phyloP scores from a whole-genome alignment of 2,113 vertebrate species.

The Cephalopholis sonnerati region DNA sequence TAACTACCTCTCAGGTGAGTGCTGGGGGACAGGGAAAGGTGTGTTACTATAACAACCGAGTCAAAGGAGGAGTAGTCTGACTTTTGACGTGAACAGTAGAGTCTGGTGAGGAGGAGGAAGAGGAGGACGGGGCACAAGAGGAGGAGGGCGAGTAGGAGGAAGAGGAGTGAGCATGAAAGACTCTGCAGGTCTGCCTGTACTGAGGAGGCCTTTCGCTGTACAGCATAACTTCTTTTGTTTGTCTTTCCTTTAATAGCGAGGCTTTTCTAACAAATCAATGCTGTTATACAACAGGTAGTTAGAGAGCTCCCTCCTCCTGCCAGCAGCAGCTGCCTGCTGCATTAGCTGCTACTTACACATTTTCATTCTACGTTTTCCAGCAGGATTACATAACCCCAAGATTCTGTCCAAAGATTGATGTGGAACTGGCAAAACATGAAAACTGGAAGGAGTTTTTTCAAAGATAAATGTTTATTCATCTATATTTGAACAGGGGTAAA shows the following conservation, averaged over 20 bases:
- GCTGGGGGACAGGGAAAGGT: constrained; percentile 49
- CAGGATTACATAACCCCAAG: constrained; percentile 59
- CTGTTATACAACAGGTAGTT: constrained; percentile 78
- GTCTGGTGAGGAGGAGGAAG: constrained; percentile 50
- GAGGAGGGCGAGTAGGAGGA: constrained; percentile 40
- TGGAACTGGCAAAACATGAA: constrained; percentile 49
- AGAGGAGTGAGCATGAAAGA: constrained; percentile 51
- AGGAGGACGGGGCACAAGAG: constrained; percentile 34
- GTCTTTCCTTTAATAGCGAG: constrained; percentile 67
- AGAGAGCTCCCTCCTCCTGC: constrained; percentile 44
- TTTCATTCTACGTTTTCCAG: constrained; percentile 53
- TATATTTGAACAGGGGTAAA: constrained; percentile 43
- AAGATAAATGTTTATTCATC: constrained; percentile 58
- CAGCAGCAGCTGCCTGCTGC: constrained; percentile 51
- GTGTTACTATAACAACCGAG: constrained; percentile 77
- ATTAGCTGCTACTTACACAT: constrained; percentile 54
- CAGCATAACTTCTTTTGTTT: constrained; percentile 65
- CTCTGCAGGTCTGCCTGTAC: constrained; percentile 34
- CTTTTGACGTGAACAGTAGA: constrained; percentile 55
- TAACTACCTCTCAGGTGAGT: constrained; percentile 70
- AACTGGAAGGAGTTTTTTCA: constrained; percentile 34
- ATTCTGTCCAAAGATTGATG: constrained; percentile 55
- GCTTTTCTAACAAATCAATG: constrained; percentile 74
- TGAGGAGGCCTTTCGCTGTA: constrained; percentile 39
- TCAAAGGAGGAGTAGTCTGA: constrained; percentile 60